phyloP scores from a whole-genome alignment of 2,888 invertebrate genomes.

The Chloroclystis v-ata region DNA sequence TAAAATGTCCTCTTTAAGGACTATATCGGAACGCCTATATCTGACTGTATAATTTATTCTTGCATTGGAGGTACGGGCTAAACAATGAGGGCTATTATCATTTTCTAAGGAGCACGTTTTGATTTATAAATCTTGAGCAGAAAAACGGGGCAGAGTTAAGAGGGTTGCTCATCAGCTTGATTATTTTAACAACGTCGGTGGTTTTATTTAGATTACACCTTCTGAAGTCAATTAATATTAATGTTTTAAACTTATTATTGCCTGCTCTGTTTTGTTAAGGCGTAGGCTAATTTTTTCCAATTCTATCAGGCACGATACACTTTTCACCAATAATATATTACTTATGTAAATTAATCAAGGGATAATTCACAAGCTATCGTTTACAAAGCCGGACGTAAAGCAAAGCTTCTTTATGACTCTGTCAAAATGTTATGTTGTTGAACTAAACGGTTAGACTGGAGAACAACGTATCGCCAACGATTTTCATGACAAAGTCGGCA shows the following conservation, averaged over 20 bases:
- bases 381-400: conserved; percentile 20
- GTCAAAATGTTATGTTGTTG: conserved; percentile 38
- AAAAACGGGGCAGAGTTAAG: conserved; percentile 24
- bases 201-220: conserved; percentile 2
- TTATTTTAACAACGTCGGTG: conserved; percentile 15
- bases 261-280: too few relatives aligned
- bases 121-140: conserved; percentile 42
- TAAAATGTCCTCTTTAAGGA: conserved; percentile 77
- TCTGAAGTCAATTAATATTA: too few relatives aligned
- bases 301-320: too few relatives aligned
- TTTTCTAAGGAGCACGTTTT: conserved; percentile 53
- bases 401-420: conserved; percentile 30
- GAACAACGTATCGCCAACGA: conserved; percentile 54
- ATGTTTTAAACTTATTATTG: too few relatives aligned
- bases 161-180: conserved; percentile 18
- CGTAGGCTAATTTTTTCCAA: not conserved
- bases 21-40: conserved; percentile 74
- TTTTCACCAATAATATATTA: too few relatives aligned
- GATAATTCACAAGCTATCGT: conserved; percentile 10
- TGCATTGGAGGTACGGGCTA: conserved; percentile 59
- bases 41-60: conserved; percentile 76
- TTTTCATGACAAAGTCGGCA: conserved; percentile 56
- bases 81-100: conserved; percentile 69
- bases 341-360: conserved; percentile 6
- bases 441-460: conserved; percentile 38